Base-by-base conservation (phyloP, 2,888 invertebrate genomes). In the Tenthredo mesomela region DNA sequence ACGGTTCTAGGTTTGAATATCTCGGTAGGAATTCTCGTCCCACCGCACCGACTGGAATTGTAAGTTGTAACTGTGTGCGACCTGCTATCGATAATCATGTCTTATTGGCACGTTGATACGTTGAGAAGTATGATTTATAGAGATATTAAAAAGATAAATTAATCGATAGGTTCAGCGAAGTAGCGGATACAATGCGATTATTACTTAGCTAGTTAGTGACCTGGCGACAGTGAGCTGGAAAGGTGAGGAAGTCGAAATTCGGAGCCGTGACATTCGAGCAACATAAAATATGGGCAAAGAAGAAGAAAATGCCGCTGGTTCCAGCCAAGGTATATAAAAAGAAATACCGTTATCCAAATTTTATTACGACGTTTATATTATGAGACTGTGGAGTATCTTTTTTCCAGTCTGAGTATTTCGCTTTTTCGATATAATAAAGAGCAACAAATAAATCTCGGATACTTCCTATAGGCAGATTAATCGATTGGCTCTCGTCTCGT, bases 81-180 rank as follows among this genome's bases (percentile, higher is more conserved):
- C n/a, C 37, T 37, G 67, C 12, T 47, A 33, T 29, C 37, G 67
- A 82, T 82, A 82, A 82, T 67, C 67, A 65, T 47, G 67, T 82
- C 82, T 82, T 82, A 70, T 82, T 82, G 67, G 47, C 70, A 82
- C 25, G n/a, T 47, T 82, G 82, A 82, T 82, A 82, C 10, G 67
- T 43, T 37, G 15, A 43, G 50, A 33, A 82, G 82, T 67, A 82
- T 82, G 82, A 82, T 82, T 82, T 82, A 82, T 82, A 67, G 67
- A 67, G 82, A 82, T 82, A 82, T 67, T 50, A 33, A 18, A 15
- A 15, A 82, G 82, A 82, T 82, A 82, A 82, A 47, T n/a, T 47
- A 70, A 50, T 43, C 29, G 29, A 47, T 47, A 70, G 29, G 67
- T 67, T 21, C 21, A 58, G 29, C 65, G 67, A 18, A 61, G 58